These are phyloP conservation scores for Dryas iulia DNA, from an alignment of 1,140 invertebrate genomes.

Conservation along the genomic window DNA sequence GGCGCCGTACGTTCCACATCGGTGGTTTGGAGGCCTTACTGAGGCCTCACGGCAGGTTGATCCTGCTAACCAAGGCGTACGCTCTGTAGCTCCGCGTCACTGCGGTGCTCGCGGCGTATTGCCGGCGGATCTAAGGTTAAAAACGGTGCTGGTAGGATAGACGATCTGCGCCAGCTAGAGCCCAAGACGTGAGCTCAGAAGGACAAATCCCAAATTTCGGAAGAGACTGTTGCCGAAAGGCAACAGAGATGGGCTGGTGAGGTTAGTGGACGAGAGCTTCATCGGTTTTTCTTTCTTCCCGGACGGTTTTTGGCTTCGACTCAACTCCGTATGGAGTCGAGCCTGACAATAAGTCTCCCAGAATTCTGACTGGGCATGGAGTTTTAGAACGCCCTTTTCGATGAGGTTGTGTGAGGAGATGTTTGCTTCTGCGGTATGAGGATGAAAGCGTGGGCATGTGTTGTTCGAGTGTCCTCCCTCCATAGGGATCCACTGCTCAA, in stretches of 20 bases:
- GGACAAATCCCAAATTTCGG: background rate
- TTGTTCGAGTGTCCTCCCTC: too few species aligned
- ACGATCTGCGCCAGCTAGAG: background rate
- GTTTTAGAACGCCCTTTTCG: too few species aligned
- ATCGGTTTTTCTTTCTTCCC: too few species aligned
- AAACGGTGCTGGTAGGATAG: conserved; percentile 26
- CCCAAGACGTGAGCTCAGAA: background rate
- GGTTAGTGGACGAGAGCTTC: conserved; percentile 8
- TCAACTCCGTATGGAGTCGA: conserved; percentile 11
- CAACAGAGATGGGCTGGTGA: conserved; percentile 17
- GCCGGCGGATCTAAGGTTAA: conserved; percentile 44
- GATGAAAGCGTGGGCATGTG: too few species aligned
- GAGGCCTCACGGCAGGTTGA: conserved; percentile 28
- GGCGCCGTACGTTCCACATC: background rate
- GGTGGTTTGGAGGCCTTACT: background rate
- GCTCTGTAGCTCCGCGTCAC: conserved; percentile 33
- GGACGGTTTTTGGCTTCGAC: conserved; percentile 7
- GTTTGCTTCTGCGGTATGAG: too few species aligned
- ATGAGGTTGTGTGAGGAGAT: conserved; percentile 5
- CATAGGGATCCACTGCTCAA: background rate
- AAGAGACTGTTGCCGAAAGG: conserved; percentile 11
- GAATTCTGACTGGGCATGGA: too few species aligned
- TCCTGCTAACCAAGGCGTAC: conserved; percentile 43
- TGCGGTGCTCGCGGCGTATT: conserved; percentile 43
- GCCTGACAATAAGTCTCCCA: conserved; percentile 17